Percentiles rank a stretch among this genome's conserved stretches.
phyloP scores from a whole-genome alignment of 2,888 invertebrate genomes.

The Rhodophaea formosa region DNA sequence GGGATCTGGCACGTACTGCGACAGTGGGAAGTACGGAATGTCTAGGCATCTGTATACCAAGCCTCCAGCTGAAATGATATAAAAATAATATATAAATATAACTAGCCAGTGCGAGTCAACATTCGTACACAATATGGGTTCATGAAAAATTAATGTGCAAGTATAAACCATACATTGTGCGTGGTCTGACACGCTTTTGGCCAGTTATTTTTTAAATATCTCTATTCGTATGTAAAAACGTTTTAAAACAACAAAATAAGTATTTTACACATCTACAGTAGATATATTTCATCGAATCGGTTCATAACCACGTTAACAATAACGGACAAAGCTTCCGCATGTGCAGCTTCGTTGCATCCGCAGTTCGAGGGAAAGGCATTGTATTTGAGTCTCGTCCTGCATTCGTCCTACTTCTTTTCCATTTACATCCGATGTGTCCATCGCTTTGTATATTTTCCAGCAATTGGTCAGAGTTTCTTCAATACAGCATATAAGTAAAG shows the following conservation, averaged over 20 bases:
- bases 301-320: slow-evolving; percentile 42
- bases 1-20: slow-evolving; percentile 92
- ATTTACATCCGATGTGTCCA: slow-evolving; percentile 50
- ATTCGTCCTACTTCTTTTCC: slow-evolving; percentile 56
- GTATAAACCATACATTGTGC: too few species aligned
- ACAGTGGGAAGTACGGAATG: slow-evolving; percentile 93
- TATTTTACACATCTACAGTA: too few species aligned
- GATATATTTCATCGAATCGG: slow-evolving; percentile 25
- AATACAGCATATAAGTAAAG: too few species aligned
- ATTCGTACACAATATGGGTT: too few species aligned
- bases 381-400: slow-evolving; percentile 35
- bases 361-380: slow-evolving; percentile 56
- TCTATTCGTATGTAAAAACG: too few species aligned
- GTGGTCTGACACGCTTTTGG: too few species aligned
- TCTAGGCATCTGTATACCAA: slow-evolving; percentile 87
- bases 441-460: too few species aligned
- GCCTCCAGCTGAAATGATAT: slow-evolving; percentile 83
- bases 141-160: too few species aligned
- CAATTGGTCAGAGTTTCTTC: too few species aligned
- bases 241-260: too few species aligned
- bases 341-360: slow-evolving; percentile 45
- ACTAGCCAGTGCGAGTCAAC: too few species aligned
- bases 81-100: neutral
- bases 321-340: slow-evolving; percentile 47
- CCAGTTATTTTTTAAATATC: too few species aligned